These are phyloP conservation scores for Chloromyia formosa DNA, from an alignment of 2,888 invertebrate species.

Conservation along the genomic window DNA sequence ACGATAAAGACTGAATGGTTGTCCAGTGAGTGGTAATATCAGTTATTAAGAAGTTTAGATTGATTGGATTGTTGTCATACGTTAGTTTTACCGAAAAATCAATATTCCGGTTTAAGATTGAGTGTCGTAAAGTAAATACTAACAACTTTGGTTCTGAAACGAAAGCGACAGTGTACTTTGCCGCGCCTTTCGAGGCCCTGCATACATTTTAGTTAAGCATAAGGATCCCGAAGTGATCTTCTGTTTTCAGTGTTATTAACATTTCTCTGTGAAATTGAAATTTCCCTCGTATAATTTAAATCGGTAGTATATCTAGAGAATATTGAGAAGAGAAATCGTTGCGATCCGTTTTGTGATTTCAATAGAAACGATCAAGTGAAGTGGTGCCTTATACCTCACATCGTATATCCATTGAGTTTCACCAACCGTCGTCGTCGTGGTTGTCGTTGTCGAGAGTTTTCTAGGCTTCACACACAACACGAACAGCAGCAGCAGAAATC, in stretches of 20 bases:
- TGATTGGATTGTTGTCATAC: not conserved
- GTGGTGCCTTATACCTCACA: not conserved
- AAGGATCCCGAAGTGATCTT: conserved; percentile 18
- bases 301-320: no score
- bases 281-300: not conserved
- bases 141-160: conserved; percentile 1
- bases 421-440: not conserved
- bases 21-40: conserved; percentile 12
- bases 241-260: conserved; percentile 11
- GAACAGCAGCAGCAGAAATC: conserved; percentile 22
- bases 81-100: no score
- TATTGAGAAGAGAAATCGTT: conserved; percentile 33
- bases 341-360: conserved; percentile 25
- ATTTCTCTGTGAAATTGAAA: conserved; percentile 3
- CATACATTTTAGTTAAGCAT: not conserved
- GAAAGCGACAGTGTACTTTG: conserved; percentile 9
- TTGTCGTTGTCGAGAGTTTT: conserved; percentile 19
- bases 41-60: not conserved
- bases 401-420: conserved; percentile 25
- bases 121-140: conserved; percentile 20
- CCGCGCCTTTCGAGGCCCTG: not conserved
- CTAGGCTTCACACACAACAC: not conserved
- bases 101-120: not conserved
- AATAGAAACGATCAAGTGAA: conserved; percentile 30
- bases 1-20: conserved; percentile 3